Evolutionary conservation across 2,797 vertebrate species (phyloP), one percentile per base, ranked within the genome.

Genomic region (Lycodopsis pacificus): DNA sequence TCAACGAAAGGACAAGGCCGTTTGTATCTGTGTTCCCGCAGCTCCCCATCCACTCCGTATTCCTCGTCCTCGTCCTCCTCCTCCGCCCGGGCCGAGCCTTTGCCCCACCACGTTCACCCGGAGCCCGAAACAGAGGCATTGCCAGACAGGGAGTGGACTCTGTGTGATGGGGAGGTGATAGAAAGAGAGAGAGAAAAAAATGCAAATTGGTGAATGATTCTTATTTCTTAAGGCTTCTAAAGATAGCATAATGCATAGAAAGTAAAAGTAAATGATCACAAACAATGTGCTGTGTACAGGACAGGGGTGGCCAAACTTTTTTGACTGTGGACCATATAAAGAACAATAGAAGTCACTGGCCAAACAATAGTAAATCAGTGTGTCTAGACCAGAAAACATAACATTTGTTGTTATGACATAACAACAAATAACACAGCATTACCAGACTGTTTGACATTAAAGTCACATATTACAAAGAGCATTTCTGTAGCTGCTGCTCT

Each of bases 111-210:
- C 13, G 5, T 67, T 76, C 38, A 30, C 25, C 57, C 4, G 17
- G 27, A 34, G 54, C 76, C 8, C 90, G 86, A 48, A 93, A 95
- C 72, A 95, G 80, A 71, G 94, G 92, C 94, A 95, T 95, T 25
- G 30, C 65, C 76, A 68, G 38, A 25, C 22, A 4, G 59, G 67
- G 46, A 25, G 64, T 8, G 17, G 54, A 20, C 19, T 58, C 49
- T 46, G 38, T 57, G 48, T 19, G 57, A 63, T 22, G 54, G 7
- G 2, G 46, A 30, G 34, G 54, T 54, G 51, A 7, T 54, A 27
- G 12, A 25, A 46, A 20, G 12, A n/a, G n/a, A 20, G 4, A 46
- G 8, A 42, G n/a, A n/a, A n/a, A 32, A n/a, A 2, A 42, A 14
- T 25, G 17, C 32, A n/a, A n/a, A 59, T 36, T n/a, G 36, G 19